Percentiles rank a stretch among this genome's conserved stretches.
These are phyloP conservation scores for Drosophila ochracea DNA, from an alignment of 2,888 invertebrate species.

Conservation along the genomic window DNA sequence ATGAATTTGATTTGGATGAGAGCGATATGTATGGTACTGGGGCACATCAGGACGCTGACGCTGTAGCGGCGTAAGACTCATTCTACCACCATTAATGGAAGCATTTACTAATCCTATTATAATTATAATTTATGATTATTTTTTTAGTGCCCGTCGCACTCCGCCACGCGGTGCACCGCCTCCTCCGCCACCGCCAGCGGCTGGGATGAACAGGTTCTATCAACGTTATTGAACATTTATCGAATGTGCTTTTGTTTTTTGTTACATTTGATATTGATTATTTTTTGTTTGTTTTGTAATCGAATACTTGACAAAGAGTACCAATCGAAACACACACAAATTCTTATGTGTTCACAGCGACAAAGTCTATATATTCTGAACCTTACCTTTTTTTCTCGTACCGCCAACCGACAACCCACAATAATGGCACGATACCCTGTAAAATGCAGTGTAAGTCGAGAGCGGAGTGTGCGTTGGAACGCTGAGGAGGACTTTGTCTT, in stretches of 20 bases:
- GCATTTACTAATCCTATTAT: not conserved
- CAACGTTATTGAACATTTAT: slow-evolving; percentile 79
- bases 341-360: slow-evolving; percentile 78
- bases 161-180: slow-evolving; percentile 83
- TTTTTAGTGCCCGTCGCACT: slow-evolving; percentile 82
- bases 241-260: slow-evolving; percentile 58
- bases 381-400: slow-evolving; percentile 67
- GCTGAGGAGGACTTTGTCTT: slow-evolving; percentile 82
- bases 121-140: slow-evolving; percentile 10
- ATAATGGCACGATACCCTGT: slow-evolving; percentile 20
- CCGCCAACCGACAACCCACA: slow-evolving; percentile 37
- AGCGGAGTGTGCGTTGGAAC: slow-evolving; percentile 83
- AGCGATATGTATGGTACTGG: slow-evolving; percentile 79
- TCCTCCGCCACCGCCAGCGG: slow-evolving; percentile 82
- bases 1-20: slow-evolving; percentile 80
- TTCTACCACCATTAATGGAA: not conserved
- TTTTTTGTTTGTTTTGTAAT: slow-evolving; percentile 56
- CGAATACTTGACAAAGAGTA: slow-evolving; percentile 57
- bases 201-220: slow-evolving; percentile 83
- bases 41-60: slow-evolving; percentile 65
- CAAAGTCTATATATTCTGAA: slow-evolving; percentile 75
- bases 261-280: slow-evolving; percentile 41
- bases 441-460: slow-evolving; percentile 70
- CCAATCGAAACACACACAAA: slow-evolving; percentile 70
- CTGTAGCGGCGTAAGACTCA: slow-evolving; percentile 78